Evolutionary conservation across 1,140 invertebrate genomes (phyloP).

Genomic region (Bombus consobrinus): DNA sequence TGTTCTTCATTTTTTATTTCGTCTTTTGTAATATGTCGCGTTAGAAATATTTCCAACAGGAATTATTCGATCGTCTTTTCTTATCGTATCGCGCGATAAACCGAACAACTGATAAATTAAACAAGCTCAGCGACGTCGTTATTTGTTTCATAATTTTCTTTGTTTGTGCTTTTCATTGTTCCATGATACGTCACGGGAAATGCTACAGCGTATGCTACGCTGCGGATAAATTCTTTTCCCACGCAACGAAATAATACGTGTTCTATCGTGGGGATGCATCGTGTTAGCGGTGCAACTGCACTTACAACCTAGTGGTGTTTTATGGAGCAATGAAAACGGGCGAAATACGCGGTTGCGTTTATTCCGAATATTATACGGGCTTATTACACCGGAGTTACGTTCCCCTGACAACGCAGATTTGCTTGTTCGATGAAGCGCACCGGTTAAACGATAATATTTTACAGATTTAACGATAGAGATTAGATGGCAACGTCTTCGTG

Average conservation of each 20-base stretch:
- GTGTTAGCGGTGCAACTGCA: conserved; percentile 46
- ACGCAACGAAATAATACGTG: conserved; percentile 35
- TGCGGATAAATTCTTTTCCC: neutral
- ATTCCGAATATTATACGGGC: conserved; percentile 30
- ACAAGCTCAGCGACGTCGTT: neutral
- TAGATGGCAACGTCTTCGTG: neutral
- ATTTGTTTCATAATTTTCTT: too few species aligned
- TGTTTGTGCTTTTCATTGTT: too few species aligned
- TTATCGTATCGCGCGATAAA: neutral
- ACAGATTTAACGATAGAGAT: neutral
- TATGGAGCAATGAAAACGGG: conserved; percentile 55
- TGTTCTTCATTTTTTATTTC: neutral
- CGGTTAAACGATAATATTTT: neutral
- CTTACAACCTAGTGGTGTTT: conserved; percentile 48
- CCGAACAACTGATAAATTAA: neutral
- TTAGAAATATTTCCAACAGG: neutral
- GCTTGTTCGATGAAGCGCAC: too few species aligned
- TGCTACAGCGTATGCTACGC: neutral
- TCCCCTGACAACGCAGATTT: neutral
- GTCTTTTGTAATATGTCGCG: neutral
- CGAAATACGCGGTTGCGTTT: conserved; percentile 17
- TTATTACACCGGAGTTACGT: conserved; percentile 51
- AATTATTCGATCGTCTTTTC: neutral
- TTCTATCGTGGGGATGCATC: conserved; percentile 37
- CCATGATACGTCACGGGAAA: too few species aligned